Evolutionary conservation across 2,113 vertebrate genomes (phyloP).

Genomic region (Sialia sialis): DNA sequence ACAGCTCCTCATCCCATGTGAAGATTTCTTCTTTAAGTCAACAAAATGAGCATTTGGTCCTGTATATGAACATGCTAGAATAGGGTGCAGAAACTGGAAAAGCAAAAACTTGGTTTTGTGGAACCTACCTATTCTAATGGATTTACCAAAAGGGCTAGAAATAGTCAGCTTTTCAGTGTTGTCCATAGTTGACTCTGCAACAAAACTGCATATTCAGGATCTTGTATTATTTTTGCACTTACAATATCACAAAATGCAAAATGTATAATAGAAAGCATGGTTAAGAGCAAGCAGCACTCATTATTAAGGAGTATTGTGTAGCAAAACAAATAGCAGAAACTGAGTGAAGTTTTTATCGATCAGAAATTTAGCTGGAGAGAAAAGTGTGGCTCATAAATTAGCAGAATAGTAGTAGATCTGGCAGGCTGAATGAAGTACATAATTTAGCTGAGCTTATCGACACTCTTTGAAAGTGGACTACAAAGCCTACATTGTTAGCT

Average conservation of each 20-base stretch:
- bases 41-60: background rate
- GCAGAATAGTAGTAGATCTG: constrained; percentile 7
- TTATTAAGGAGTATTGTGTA: background rate
- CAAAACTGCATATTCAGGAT: background rate
- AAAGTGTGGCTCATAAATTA: background rate
- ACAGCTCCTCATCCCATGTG: background rate
- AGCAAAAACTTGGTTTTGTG: background rate
- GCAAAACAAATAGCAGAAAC: background rate
- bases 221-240: background rate
- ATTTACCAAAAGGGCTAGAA: background rate
- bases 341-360: background rate
- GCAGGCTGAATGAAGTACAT: background rate
- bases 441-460: background rate
- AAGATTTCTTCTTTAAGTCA: background rate
- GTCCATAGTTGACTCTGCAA: background rate
- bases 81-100: background rate
- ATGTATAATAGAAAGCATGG: background rate
- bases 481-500: background rate
- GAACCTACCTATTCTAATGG: background rate
- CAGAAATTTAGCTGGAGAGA: background rate
- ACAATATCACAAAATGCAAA: background rate
- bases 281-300: background rate
- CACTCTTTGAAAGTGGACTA: background rate
- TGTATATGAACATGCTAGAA: background rate
- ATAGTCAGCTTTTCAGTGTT: background rate